phyloP scores from a whole-genome alignment of 1,140 invertebrate genomes.

The Polypedilum vanderplanki region DNA sequence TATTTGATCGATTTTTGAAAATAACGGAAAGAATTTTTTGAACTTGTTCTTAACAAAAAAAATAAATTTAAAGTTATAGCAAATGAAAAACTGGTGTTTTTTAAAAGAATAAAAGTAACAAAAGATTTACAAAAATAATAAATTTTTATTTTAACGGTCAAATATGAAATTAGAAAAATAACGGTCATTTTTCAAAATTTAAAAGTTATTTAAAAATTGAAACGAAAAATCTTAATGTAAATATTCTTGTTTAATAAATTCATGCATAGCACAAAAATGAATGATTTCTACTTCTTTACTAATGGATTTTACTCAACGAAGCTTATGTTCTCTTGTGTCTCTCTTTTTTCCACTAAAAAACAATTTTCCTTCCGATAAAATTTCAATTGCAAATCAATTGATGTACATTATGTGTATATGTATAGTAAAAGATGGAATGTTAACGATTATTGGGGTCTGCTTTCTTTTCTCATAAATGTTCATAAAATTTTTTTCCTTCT shows the following conservation, averaged over 20 bases:
- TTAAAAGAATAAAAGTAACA: too few species aligned
- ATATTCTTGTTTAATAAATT: background rate
- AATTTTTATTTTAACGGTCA: too few species aligned
- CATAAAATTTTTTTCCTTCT: background rate
- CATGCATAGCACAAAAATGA: background rate
- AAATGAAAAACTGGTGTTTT: too few species aligned
- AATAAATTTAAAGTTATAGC: too few species aligned
- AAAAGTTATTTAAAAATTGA: background rate
- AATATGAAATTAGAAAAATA: too few species aligned
- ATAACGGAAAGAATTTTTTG: too few species aligned
- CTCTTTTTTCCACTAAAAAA: background rate
- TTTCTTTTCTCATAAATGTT: background rate
- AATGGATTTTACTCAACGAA: background rate
- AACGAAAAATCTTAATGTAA: background rate
- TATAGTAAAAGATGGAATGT: background rate
- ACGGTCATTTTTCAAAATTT: too few species aligned
- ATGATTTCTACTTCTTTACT: background rate
- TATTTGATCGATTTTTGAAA: too few species aligned
- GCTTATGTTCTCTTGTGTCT: background rate
- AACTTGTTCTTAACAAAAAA: too few species aligned
- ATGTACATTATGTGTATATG: background rate
- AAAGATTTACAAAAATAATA: too few species aligned
- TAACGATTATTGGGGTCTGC: slow-evolving; percentile 4
- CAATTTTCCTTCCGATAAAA: slow-evolving; percentile 18
- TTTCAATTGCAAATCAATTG: slow-evolving; percentile 13